These are phyloP conservation scores for Schizothorax lantsangensis DNA, from an alignment of 2,797 vertebrate genomes.

Conservation along the genomic window DNA sequence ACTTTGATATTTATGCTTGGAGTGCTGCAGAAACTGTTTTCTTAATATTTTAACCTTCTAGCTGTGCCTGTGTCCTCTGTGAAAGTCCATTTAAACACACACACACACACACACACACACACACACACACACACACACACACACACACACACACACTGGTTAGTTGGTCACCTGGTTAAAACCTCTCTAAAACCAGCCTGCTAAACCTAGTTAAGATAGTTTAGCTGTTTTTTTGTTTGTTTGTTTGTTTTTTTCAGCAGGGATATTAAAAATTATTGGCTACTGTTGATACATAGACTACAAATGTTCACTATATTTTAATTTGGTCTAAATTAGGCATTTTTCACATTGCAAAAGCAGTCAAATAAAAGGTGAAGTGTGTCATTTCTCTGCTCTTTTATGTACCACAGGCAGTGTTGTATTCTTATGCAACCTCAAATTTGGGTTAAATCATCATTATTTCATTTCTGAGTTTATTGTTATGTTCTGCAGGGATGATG, in stretches of 20 bases:
- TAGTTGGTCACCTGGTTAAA: too few species aligned
- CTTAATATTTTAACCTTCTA: constrained; percentile 75
- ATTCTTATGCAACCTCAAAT: neutral
- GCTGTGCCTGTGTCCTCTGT: constrained; percentile 37
- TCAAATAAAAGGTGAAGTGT: neutral
- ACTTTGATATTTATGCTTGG: constrained; percentile 72
- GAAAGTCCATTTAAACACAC: neutral
- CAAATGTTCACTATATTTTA: too few species aligned
- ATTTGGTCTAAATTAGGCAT: neutral
- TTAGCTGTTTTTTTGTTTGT: neutral
- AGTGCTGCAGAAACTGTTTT: constrained; percentile 50
- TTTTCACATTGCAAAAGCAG: neutral
- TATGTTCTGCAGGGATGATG: neutral
- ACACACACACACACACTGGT: neutral
- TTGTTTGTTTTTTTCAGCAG: too few species aligned
- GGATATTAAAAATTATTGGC: neutral
- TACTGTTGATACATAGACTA: neutral
- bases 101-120: constrained; percentile 3
- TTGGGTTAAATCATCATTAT: neutral
- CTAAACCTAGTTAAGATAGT: neutral
- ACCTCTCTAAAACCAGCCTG: neutral
- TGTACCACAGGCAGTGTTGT: neutral
- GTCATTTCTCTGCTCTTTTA: neutral
- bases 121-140: neutral
- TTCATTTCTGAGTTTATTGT: neutral